These are phyloP conservation scores for Selenia dentaria DNA, from an alignment of 2,888 invertebrate species.

Conservation along the genomic window DNA sequence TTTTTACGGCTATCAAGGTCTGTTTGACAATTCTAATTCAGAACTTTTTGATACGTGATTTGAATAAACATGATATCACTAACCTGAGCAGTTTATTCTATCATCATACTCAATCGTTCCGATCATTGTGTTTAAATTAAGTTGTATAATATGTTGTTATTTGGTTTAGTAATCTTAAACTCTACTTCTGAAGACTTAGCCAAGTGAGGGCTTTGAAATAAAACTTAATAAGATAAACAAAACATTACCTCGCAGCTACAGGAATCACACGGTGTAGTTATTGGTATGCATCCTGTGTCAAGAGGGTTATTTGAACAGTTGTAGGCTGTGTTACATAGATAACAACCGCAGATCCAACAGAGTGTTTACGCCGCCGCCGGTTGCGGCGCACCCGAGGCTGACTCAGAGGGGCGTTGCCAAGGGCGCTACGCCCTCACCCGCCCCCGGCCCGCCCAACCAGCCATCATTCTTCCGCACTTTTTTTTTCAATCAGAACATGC, in stretches of 20 bases:
- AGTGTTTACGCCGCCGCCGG: constrained; percentile 44
- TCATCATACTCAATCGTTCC: no score
- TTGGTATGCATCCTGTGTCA: not conserved
- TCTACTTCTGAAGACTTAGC: no score
- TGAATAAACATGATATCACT: not conserved
- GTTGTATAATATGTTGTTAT: no score
- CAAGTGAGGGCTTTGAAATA: no score
- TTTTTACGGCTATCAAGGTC: constrained; percentile 2
- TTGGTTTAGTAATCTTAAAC: no score
- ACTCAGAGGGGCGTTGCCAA: constrained; percentile 76
- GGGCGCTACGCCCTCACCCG: constrained; percentile 77
- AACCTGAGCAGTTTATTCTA: not conserved
- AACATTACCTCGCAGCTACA: no score
- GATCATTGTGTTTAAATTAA: no score
- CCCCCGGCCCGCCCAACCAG: constrained; percentile 73
- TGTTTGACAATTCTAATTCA: not conserved
- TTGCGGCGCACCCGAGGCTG: constrained; percentile 55
- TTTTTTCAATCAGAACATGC: constrained; percentile 66
- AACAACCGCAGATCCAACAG: constrained; percentile 7
- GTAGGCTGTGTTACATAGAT: constrained; percentile 16
- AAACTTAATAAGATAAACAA: no score
- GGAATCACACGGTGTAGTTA: not conserved
- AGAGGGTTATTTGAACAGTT: not conserved
- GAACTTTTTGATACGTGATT: not conserved
- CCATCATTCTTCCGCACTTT: constrained; percentile 79